phyloP scores from a whole-genome alignment of 1,140 invertebrate genomes.

The Nephila pilipes region DNA sequence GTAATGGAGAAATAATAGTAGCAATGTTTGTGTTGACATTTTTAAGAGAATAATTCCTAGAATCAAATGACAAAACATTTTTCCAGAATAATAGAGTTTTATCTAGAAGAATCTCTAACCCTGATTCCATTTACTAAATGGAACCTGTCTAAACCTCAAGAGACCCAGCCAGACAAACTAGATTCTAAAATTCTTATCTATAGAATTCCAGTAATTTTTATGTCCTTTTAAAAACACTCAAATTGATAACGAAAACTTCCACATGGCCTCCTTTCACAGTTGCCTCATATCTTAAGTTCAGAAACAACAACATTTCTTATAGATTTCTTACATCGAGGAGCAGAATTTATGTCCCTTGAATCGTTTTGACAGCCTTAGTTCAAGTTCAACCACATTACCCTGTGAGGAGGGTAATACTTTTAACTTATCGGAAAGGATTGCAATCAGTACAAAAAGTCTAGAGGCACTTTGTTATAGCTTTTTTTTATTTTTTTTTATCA shows the following conservation, averaged over 20 bases:
- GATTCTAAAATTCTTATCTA: neutral
- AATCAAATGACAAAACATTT: no score
- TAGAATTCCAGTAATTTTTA: neutral
- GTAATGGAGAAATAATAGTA: no score
- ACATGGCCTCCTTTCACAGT: neutral
- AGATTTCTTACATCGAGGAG: neutral
- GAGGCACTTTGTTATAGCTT: no score
- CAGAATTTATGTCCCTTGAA: neutral
- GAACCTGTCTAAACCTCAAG: neutral
- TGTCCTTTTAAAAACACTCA: neutral
- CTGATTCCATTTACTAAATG: neutral
- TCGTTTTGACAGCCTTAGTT: slow-evolving; percentile 7
- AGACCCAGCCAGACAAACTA: neutral
- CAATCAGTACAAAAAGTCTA: no score
- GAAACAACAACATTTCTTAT: neutral
- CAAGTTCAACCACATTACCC: slow-evolving; percentile 9
- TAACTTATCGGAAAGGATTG: no score
- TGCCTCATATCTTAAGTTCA: neutral
- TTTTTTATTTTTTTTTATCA: no score
- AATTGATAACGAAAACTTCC: neutral
- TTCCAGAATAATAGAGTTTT: neutral
- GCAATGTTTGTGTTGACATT: no score
- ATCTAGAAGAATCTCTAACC: neutral
- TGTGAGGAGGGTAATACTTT: neutral
- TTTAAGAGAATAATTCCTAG: no score